Evolutionary conservation across 2,113 vertebrate genomes (phyloP).

Genomic region (Etheostoma spectabile): DNA sequence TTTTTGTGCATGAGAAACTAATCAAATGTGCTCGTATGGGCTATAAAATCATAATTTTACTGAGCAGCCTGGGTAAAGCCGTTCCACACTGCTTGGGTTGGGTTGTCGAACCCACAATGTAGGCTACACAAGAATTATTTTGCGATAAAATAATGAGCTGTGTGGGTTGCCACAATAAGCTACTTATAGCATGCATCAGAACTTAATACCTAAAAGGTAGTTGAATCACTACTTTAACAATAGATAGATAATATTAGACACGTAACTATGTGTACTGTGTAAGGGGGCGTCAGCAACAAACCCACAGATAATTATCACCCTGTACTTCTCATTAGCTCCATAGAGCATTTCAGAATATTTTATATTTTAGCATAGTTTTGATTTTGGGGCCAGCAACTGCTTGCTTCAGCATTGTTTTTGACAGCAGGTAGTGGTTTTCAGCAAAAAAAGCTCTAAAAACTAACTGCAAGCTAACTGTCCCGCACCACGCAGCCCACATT

Average conservation of each 20-base stretch:
- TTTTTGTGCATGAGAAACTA: neutral
- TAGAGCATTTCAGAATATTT: neutral
- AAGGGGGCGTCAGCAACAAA: neutral
- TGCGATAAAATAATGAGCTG: constrained; percentile 46
- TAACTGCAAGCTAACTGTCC: neutral
- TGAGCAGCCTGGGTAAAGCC: neutral
- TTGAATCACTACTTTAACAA: neutral
- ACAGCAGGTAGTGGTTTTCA: neutral
- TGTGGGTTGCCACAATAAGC: constrained; percentile 1
- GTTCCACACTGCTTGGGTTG: neutral
- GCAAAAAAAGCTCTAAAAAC: neutral
- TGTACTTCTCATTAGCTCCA: neutral
- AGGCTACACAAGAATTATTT: neutral
- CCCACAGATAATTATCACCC: neutral
- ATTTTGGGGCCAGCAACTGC: neutral
- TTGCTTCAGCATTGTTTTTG: neutral
- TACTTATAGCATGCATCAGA: too few relatives aligned
- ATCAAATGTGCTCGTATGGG: neutral
- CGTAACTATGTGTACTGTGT: neutral
- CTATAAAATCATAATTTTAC: neutral
- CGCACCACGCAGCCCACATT: neutral
- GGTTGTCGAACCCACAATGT: neutral
- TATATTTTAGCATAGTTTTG: neutral
- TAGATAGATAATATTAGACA: neutral
- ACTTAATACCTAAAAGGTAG: neutral